Base-by-base conservation (phyloP, 2,113 vertebrate genomes). In the Syngnathoides biaculeatus region DNA sequence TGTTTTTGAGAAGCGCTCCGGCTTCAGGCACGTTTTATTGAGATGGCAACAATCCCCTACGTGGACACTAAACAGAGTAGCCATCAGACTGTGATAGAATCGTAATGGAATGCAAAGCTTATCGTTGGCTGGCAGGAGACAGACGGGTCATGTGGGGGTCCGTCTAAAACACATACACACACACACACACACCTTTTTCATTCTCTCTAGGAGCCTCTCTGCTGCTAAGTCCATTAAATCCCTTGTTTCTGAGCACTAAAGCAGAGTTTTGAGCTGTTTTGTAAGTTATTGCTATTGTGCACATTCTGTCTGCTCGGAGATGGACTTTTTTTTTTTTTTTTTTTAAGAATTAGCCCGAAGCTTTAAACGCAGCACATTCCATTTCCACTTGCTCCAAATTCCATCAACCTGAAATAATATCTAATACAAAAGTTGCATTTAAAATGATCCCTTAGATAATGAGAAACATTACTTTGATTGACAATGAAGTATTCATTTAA, bases 41-140 rank as follows among this genome's bases (percentile, higher is more conserved):
- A 57, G 14, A 30, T 14, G 2, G 27, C 14, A 57, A 57, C 26
- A 17, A 30, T 30, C 30, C 26, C 55, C 55, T 26, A 30, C 17
- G 55, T 57, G 55, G 55, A 69, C 58, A n/a, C 61, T 24, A 58
- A 77, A 40, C 75, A 39, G 43, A 27, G 69, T 13, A 72, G 57
- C 38, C 27, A 71, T 61, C 64, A 80, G 79, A 78, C 74, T 74
- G 66, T 77, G 78, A 86, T 78, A 64, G 75, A 80, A 82, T 82
- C 52, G 20, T 56, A 68, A 73, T 79, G 84, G 84, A 87, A 88
- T 86, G 86, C 70, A 73, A 3, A 67, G 80, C 77, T 85, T 84
- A 83, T 82, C 81, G 72, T 65, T 69, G 43, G 64, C 58, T 81
- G 75, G 70, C 71, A 77, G 72, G 64, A 74, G 56, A 79, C 39